Conservation (phyloP, 2,888 invertebrate species). For the Pristionchus maxplancki region DNA sequence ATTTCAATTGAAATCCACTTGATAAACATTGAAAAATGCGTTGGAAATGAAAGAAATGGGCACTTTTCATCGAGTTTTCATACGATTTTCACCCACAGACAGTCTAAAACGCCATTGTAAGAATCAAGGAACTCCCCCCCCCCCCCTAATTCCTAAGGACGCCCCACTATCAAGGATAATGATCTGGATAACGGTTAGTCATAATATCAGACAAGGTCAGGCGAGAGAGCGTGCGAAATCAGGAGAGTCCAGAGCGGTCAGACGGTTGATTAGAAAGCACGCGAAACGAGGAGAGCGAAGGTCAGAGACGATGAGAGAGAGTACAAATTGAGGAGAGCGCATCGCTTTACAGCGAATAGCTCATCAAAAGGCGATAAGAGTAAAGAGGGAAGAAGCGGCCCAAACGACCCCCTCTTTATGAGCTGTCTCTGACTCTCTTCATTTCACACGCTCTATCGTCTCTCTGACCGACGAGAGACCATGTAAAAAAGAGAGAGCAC, state of each 20-base stretch:
- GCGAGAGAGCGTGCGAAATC: background rate
- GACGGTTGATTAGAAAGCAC: background rate
- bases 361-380: slow-evolving; percentile 41
- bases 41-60: too few relatives aligned
- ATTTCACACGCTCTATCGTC: too few relatives aligned
- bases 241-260: background rate
- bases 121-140: too few relatives aligned
- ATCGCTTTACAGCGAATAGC: background rate
- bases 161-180: background rate
- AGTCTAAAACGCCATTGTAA: too few relatives aligned
- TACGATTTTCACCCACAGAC: too few relatives aligned
- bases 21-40: too few relatives aligned
- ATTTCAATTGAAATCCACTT: too few relatives aligned
- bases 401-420: slow-evolving; percentile 18
- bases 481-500: background rate
- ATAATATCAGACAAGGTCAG: slow-evolving; percentile 33
- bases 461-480: background rate
- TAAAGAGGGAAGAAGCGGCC: background rate
- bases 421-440: background rate
- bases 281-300: background rate
- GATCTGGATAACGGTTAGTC: slow-evolving; percentile 22
- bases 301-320: background rate
- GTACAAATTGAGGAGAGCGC: background rate
- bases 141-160: too few relatives aligned
- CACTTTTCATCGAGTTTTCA: too few relatives aligned